These are phyloP conservation scores for Catalaphyllia jardinei DNA, from an alignment of 64 coral and sea anemone genomes.

Conservation along the genomic window DNA sequence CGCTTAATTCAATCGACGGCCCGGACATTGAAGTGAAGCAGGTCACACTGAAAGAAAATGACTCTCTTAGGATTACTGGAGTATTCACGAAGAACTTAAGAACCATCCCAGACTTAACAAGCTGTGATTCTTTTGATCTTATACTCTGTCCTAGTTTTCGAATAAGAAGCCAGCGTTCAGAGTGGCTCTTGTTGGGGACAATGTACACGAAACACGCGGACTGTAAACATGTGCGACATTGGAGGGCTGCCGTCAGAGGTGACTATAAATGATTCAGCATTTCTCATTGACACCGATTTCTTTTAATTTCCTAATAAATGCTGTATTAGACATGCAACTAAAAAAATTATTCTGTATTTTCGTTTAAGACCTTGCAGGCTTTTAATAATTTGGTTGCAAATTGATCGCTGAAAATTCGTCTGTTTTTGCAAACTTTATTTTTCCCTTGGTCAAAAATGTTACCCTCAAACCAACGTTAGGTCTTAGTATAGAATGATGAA, in stretches of 20 bases:
- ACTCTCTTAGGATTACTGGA: constrained; percentile 53
- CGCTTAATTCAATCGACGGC: constrained; percentile 6
- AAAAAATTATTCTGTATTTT: too few relatives aligned
- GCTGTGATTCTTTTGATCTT: constrained; percentile 51
- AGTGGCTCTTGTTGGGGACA: constrained; percentile 67
- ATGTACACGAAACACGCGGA: constrained; percentile 55
- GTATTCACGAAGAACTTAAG: constrained; percentile 23
- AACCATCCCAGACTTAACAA: background rate
- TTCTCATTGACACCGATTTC: background rate
- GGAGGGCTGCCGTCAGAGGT: constrained; percentile 51
- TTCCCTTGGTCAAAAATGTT: too few relatives aligned
- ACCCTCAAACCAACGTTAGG: too few relatives aligned
- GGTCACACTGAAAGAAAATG: constrained; percentile 46
- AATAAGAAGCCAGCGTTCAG: constrained; percentile 20
- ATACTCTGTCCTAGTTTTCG: constrained; percentile 59
- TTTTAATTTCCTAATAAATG: too few relatives aligned
- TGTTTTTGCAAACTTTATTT: too few relatives aligned
- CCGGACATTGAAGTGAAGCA: constrained; percentile 39
- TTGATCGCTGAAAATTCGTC: too few relatives aligned
- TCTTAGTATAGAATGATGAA: too few relatives aligned
- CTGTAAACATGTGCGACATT: constrained; percentile 40
- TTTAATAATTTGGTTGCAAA: too few relatives aligned
- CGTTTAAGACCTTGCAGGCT: too few relatives aligned
- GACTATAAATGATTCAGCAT: background rate
- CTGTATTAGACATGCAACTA: too few relatives aligned